These are phyloP conservation scores for Eupelmus urozonus DNA, from an alignment of 2,888 invertebrate species.

Conservation along the genomic window DNA sequence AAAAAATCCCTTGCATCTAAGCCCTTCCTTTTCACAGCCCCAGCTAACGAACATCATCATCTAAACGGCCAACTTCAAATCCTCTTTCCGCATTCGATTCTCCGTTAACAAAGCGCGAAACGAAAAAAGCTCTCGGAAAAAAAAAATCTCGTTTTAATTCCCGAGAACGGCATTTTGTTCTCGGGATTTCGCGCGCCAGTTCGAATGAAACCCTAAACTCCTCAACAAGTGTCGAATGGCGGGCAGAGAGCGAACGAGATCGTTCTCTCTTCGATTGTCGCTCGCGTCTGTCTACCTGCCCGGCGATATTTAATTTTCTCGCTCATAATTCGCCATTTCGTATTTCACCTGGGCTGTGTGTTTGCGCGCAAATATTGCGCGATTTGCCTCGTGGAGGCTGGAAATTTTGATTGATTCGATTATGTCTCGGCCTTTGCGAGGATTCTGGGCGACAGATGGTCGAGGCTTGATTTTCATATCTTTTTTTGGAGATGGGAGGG, in stretches of 20 bases:
- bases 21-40: too few species aligned
- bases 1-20: too few species aligned
- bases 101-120: too few species aligned
- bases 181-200: too few species aligned
- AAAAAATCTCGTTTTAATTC: too few species aligned
- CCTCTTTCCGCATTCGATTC: background rate
- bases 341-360: background rate
- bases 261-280: background rate
- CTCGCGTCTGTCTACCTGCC: background rate
- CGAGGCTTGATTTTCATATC: too few species aligned
- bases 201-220: background rate
- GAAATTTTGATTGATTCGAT: conserved; percentile 1
- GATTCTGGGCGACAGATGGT: too few species aligned
- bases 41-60: too few species aligned
- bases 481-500: too few species aligned
- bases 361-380: background rate
- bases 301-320: conserved; percentile 10
- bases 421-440: too few species aligned
- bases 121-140: too few species aligned
- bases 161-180: too few species aligned
- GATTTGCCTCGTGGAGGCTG: background rate
- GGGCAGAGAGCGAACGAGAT: background rate
- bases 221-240: background rate
- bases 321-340: conserved; percentile 7
- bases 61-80: background rate